These are phyloP conservation scores for Brachyrhaphis roseni DNA, from an alignment of 2,797 vertebrate species.

Conservation along the genomic window DNA sequence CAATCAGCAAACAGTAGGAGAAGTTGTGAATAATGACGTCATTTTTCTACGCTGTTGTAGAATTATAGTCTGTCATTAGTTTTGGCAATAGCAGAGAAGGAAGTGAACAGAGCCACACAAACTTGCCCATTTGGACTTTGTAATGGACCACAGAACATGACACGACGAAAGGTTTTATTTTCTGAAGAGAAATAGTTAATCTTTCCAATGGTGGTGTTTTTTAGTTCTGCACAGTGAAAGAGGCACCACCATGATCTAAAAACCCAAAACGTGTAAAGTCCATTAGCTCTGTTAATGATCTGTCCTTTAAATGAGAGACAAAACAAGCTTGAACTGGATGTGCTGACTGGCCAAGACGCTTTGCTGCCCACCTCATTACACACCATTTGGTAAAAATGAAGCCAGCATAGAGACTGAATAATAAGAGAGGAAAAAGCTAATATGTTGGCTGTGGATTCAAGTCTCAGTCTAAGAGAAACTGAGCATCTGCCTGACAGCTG, in stretches of 20 bases:
- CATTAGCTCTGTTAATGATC: conserved; percentile 26
- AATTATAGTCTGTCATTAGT: too few relatives aligned
- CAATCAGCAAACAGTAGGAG: too few relatives aligned
- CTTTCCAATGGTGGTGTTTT: neutral
- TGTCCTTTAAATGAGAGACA: conserved; percentile 22
- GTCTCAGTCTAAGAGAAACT: conserved; percentile 36
- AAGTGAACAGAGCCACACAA: neutral
- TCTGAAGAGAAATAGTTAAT: neutral
- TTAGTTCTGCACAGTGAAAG: neutral
- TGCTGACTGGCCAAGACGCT: conserved; percentile 35
- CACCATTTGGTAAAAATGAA: conserved; percentile 51
- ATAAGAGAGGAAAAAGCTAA: conserved; percentile 41
- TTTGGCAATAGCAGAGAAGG: too few relatives aligned
- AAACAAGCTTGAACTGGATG: conserved; percentile 31
- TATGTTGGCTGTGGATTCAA: conserved; percentile 31
- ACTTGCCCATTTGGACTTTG: neutral
- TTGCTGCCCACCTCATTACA: conserved; percentile 42
- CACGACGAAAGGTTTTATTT: neutral
- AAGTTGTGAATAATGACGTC: too few relatives aligned
- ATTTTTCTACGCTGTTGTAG: too few relatives aligned
- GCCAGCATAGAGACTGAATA: conserved; percentile 29
- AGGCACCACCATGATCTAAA: neutral
- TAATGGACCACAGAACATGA: neutral
- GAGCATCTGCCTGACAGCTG: conserved; percentile 41
- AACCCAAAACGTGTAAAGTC: neutral